Evolutionary conservation across 2,888 invertebrate species (phyloP), one percentile per base, ranked within the genome.

Genomic region (Diaphora mendica): DNA sequence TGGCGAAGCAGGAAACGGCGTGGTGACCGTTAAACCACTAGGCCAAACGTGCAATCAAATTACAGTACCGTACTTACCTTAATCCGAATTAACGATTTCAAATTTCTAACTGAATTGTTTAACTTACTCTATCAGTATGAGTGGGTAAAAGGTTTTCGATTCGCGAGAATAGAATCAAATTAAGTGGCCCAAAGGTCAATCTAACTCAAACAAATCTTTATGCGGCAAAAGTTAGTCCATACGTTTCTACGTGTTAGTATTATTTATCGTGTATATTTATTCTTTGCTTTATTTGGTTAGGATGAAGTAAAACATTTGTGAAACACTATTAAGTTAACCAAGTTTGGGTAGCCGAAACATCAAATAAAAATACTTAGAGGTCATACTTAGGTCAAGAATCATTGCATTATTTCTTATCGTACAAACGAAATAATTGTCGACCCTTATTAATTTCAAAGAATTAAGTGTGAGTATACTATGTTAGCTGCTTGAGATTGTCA

Each of bases 401-500:
- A 30, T 59, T 59, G 59, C 26, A 44, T 30, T 48, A 30, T 20
- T 48, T 48, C 44, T 67, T 44, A 62, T 30, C 35, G 51, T 30
- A 48, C 35, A 59, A 73, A 51, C 33, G 59, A 73, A 66, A 51
- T 66, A 44, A 44, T 70, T 64, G 72, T 72, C 23, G 72, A 70
- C 73, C 75, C 48, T 70, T 55, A 65, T 83, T 73, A 67, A 62
- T 59, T 67, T 70, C 64, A 70, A 72, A 73, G 76, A 77, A 77
- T 79, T 83, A 81, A 64, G 69, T 68, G 30, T 11, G 33, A 77
- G 81, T 78, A 80, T 78, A 80, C 76, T 78, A 81, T 74, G 77
- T 79, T 70, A 65, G 64, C 76, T 77, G 75, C 78, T 76, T 78
- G 72, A 80, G 84, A 78, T 80, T 78, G 48, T 68, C 79, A 79